Evolutionary conservation across 2,113 vertebrate species (phyloP), one percentile per base, ranked within the genome.

Genomic region (Tauraco erythrolophus): DNA sequence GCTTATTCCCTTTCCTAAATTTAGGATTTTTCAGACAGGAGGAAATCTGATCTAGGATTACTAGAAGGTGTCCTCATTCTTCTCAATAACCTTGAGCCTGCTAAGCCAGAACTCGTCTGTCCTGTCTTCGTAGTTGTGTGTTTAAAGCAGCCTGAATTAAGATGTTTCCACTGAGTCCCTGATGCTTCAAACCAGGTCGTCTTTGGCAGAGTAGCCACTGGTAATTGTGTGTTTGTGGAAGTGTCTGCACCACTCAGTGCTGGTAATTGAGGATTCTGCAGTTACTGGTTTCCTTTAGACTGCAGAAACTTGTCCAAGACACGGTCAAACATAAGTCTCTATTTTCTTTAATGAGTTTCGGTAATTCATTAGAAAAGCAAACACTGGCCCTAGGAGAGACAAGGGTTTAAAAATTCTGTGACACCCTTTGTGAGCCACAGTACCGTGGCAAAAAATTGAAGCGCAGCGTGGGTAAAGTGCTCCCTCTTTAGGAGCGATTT

Each of bases 31-130:
- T 57, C 0, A 0, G 45, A n/a, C 22, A 24, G 37, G 35, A 37
- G 25, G 15, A 41, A n/a, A n/a, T 19, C 71, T 57, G 19, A 4
- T 23, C 16, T 0, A 1, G 71, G 35, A 22, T 61, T 70, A 9
- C 23, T 48, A 24, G 28, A 68, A 76, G 48, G 69, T 85, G 37
- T 53, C 43, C 53, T 57, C 19, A 2, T 65, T 46, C 51, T 77
- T n/a, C 57, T 50, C 28, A 56, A 45, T 54, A 22, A 5, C 11
- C 70, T 92, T 3, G 0, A 48, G 48, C 75, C 43, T 17, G 0
- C 25, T 13, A 27, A 39, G 11, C 23, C 77, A 41, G 61, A 30
- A 2, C 77, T 21, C 18, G 45, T 13, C 37, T 79, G 19, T 41
- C 65, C 50, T 46, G 45, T 25, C n/a, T 1, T 19, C 17, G 12